Conservation (phyloP, 2,797 vertebrate species). For the Huso huso region DNA sequence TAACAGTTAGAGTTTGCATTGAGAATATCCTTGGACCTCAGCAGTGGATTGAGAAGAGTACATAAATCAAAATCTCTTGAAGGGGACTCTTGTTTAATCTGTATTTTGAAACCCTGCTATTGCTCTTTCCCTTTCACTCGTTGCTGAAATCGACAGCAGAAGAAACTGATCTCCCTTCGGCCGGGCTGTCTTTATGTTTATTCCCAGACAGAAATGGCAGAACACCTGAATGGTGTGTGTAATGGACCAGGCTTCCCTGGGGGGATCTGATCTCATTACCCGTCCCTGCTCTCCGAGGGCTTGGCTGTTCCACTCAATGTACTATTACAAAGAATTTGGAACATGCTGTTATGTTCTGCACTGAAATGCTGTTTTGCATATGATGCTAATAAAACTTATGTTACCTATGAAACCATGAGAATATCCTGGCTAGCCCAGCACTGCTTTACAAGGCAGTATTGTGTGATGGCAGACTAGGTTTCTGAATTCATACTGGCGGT, state of each 20-base stretch:
- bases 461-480: too few relatives aligned
- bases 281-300: not conserved
- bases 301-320: not conserved
- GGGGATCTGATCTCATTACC: slow-evolving; percentile 2
- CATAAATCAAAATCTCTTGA: too few relatives aligned
- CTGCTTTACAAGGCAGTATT: too few relatives aligned
- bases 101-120: too few relatives aligned
- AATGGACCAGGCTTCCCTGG: slow-evolving; percentile 7
- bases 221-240: slow-evolving; percentile 3
- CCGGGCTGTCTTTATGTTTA: not conserved
- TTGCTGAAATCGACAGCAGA: too few relatives aligned
- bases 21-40: too few relatives aligned
- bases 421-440: not conserved
- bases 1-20: too few relatives aligned
- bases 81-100: too few relatives aligned
- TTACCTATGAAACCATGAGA: not conserved
- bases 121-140: too few relatives aligned
- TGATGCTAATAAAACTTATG: not conserved
- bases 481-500: too few relatives aligned
- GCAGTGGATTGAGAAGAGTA: too few relatives aligned
- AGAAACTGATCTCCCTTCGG: too few relatives aligned
- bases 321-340: not conserved
- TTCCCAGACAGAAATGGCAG: slow-evolving; percentile 8
- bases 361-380: not conserved
- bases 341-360: not conserved